Evolutionary conservation across 2,888 invertebrate genomes (phyloP), one percentile per base, ranked within the genome.

Genomic region (Nebria brevicollis): DNA sequence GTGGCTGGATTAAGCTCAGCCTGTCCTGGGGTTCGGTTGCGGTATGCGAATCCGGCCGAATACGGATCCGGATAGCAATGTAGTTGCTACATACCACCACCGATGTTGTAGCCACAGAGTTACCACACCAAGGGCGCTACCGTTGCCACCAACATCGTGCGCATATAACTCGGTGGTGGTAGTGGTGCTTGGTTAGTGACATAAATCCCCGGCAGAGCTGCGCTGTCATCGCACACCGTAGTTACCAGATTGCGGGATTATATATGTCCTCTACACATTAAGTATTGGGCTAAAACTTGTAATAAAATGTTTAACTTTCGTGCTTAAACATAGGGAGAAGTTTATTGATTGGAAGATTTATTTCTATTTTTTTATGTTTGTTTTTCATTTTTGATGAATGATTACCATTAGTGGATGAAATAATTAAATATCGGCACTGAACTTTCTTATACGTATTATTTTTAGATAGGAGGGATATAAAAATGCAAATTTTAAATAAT

Each of bases 141-240:
- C 70, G 64, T n/a, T 25, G 34, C 41, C 3, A 76, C 26, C 70
- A 70, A 68, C 20, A 15, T 54, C n/a, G 66, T 41, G 65, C 10
- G 13, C 66, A 77, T 8, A 41, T 11, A 65, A 34, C 26, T 15
- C 41, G 42, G 77, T 54, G 54, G 54, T 54, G 54, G 54, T 54
- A 87, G 86, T 85, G 83, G 82, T 83, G 83, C 85, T 86, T 86
- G 85, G 85, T 83, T 86, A 84, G 86, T 84, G 85, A 85, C 86
- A 87, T 88, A 88, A 88, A 87, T 87, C 86, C 86, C 86, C 86
- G 85, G 25, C 82, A 77, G 84, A 85, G 85, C 86, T 84, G 86
- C 85, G 86, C 86, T 86, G 87, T 87, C 87, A 87, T 86, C 87
- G 84, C 84, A 64, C 26, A 8, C 75, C 79, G 75, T 72, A 75